Evolutionary conservation across 2,888 invertebrate species (phyloP).

Genomic region (Euspilapteryx auroguttella): DNA sequence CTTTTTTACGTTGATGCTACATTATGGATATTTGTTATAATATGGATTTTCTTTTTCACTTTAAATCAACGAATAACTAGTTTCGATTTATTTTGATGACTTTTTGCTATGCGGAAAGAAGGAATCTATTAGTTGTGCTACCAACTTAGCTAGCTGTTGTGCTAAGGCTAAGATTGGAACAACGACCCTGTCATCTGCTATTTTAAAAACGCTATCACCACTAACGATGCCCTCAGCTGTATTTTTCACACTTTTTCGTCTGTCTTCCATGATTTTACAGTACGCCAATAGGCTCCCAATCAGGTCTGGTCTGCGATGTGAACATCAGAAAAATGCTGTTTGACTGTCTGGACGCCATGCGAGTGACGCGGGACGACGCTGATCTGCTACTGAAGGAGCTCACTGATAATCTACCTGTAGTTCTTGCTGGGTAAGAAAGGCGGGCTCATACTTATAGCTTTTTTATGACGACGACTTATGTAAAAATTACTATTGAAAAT

Average conservation of each 20-base stretch:
- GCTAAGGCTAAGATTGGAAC: too few species aligned
- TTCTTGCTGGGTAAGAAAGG: conserved; percentile 26
- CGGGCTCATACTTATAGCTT: neutral
- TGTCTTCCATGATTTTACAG: conserved; percentile 11
- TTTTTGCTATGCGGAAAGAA: too few species aligned
- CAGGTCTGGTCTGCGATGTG: conserved; percentile 18
- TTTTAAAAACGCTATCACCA: conserved; percentile 1
- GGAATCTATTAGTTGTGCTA: too few species aligned
- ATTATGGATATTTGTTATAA: too few species aligned
- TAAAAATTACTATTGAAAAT: neutral
- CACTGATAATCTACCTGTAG: conserved; percentile 21
- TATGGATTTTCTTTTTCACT: too few species aligned
- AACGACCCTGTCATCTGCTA: too few species aligned
- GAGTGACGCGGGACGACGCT: conserved; percentile 30
- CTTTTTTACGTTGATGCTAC: too few species aligned
- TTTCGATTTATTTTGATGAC: too few species aligned
- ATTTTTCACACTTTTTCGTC: neutral
- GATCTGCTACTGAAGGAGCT: conserved; percentile 24
- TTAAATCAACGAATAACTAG: too few species aligned
- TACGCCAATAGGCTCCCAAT: conserved; percentile 23
- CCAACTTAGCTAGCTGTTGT: too few species aligned
- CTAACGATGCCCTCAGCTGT: neutral
- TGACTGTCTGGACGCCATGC: conserved; percentile 38
- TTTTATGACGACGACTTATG: neutral
- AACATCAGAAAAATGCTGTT: conserved; percentile 31